These are phyloP conservation scores for Sebastes aleutianus DNA, from an alignment of 2,797 vertebrate genomes.

Conservation along the genomic window DNA sequence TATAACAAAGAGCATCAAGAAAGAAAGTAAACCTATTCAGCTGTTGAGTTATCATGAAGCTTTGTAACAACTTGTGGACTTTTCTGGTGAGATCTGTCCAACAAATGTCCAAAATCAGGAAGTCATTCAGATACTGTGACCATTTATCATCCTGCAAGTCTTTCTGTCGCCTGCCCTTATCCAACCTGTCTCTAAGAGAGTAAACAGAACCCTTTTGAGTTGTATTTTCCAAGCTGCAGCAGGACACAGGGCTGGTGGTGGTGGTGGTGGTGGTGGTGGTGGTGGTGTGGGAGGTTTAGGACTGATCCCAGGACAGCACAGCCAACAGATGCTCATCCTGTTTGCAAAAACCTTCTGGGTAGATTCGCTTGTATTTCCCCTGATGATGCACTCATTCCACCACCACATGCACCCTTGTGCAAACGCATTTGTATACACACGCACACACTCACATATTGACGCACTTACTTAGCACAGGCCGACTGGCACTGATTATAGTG, in stretches of 20 bases:
- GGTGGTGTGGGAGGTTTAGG: not conserved
- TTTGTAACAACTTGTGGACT: not conserved
- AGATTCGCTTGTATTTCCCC: slow-evolving; percentile 41
- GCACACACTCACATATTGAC: slow-evolving; percentile 20
- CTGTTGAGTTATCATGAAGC: not conserved
- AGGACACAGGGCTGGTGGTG: not conserved
- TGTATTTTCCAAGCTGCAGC: slow-evolving; percentile 32
- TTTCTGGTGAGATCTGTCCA: not conserved
- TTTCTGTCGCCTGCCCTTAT: slow-evolving; percentile 11
- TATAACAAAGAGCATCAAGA: not conserved
- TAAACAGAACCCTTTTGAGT: slow-evolving; percentile 21
- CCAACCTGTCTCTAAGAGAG: slow-evolving; percentile 31
- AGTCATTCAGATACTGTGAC: not conserved
- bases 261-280: not conserved
- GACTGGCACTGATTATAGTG: slow-evolving; percentile 40
- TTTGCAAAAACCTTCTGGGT: slow-evolving; percentile 30
- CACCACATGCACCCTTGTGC: not conserved
- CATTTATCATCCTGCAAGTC: slow-evolving; percentile 19
- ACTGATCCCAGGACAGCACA: slow-evolving; percentile 14
- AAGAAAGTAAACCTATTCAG: not conserved
- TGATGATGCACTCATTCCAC: slow-evolving; percentile 30
- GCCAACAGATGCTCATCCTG: slow-evolving; percentile 47
- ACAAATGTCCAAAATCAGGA: slow-evolving; percentile 13
- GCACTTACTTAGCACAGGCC: slow-evolving; percentile 31
- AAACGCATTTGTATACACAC: not conserved